Conservation (phyloP, 2,888 invertebrate species). For the Biston betularia region DNA sequence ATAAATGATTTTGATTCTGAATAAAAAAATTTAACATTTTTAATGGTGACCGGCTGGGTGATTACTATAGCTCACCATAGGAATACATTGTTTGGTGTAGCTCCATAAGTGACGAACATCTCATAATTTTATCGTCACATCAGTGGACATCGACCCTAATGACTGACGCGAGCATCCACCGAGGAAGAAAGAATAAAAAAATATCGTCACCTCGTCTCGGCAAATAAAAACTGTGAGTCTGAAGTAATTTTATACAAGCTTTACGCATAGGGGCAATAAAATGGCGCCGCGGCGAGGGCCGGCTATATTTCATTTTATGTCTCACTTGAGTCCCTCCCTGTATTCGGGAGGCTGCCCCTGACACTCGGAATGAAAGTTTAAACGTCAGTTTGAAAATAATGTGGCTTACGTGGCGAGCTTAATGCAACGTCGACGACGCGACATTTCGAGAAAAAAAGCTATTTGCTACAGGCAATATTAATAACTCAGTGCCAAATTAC, state of each 20-base stretch:
- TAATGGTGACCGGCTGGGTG: too few species aligned
- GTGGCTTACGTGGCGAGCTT: slow-evolving; percentile 68
- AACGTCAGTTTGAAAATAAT: slow-evolving; percentile 74
- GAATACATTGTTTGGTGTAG: too few species aligned
- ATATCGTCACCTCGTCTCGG: slow-evolving; percentile 69
- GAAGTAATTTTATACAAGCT: slow-evolving; percentile 71
- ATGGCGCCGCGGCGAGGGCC: slow-evolving; percentile 66
- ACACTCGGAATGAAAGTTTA: slow-evolving; percentile 79
- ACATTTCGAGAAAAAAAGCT: slow-evolving; percentile 37
- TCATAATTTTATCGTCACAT: neutral
- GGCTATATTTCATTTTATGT: slow-evolving; percentile 77
- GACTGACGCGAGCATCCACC: slow-evolving; percentile 64
- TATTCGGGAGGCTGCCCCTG: slow-evolving; percentile 61
- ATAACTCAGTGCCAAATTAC: too few species aligned
- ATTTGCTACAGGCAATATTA: slow-evolving; percentile 24
- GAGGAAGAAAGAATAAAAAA: slow-evolving; percentile 65
- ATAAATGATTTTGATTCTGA: too few species aligned
- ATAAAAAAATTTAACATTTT: too few species aligned
- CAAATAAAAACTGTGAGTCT: slow-evolving; percentile 70
- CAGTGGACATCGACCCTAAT: slow-evolving; percentile 8
- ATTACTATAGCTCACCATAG: too few species aligned
- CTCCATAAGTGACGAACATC: too few species aligned
- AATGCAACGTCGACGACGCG: slow-evolving; percentile 49
- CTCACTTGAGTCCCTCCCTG: slow-evolving; percentile 54
- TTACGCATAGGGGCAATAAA: slow-evolving; percentile 81